Evolutionary conservation across 1,140 invertebrate species (phyloP), one percentile per base, ranked within the genome.

Genomic region (Diorhabda carinulata): DNA sequence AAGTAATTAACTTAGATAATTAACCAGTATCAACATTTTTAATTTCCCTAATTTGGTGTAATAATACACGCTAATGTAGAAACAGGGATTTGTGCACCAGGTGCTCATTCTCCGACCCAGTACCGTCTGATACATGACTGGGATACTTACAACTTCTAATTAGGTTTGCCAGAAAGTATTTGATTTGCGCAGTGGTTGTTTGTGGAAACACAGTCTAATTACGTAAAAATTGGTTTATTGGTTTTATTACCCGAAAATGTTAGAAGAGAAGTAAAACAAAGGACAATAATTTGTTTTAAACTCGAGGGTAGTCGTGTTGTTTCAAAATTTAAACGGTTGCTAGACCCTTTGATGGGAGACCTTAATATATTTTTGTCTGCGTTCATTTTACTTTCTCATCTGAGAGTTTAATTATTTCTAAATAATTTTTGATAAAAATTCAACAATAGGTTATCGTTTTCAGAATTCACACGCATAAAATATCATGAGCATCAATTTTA

Each of bases 121-220:
- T 64, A 64, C 43, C 63, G 44, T 56, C 63, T 56, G 63, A 57
- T 56, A 56, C 63, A 64, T 64, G 63, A 64, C 63, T 64, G 0
- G 63, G 41, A 8, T 64, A 64, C 45, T 64, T 57, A 64, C 63
- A 64, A 64, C 63, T 52, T 5, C 63, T 64, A 64, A 64, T 64
- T 64, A 57, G 45, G 44, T 64, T 64, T 64, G 63, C 47, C 9
- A 57, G 63, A 64, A 64, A 64, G 45, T 64, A 64, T 64, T 64
- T 64, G 63, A 43, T 62, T 44, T 62, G n/a, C 61, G 5, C 61
- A 62, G 43, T 43, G 52, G 44, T 43, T 7, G n/a, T 57, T 25
- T 10, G 8, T n/a, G 52, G 56, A 56, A 64, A n/a, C 2, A 52
- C 47, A 3, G 47, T 2, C 47, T n/a, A 52, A 52, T 52, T 52